Conservation (phyloP, 2,113 vertebrate genomes). For the Limanda limanda region DNA sequence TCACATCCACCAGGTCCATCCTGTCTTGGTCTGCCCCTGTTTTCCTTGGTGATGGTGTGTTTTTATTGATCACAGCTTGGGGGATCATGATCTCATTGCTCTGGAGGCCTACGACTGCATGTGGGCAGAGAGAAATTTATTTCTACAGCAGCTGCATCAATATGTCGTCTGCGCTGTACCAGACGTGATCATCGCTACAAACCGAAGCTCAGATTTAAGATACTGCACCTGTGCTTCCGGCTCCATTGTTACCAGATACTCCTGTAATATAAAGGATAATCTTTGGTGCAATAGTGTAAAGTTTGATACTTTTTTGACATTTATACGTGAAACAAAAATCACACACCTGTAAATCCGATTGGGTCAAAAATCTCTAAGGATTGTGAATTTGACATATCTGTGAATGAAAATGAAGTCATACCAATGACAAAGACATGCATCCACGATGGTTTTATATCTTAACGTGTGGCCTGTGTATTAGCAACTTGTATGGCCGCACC, state of each 20-base stretch:
- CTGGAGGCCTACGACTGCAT: constrained; percentile 39
- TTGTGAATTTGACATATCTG: constrained; percentile 61
- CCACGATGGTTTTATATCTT: neutral
- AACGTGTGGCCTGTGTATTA: neutral
- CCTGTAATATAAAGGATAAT: constrained; percentile 19
- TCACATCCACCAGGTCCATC: neutral
- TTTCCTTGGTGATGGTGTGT: constrained; percentile 1
- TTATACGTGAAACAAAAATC: neutral
- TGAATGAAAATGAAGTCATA: constrained; percentile 12
- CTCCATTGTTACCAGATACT: constrained; percentile 13
- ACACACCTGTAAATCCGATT: constrained; percentile 46
- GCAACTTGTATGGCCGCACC: neutral
- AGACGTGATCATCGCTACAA: neutral
- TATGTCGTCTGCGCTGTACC: neutral
- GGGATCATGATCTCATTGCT: constrained; percentile 62
- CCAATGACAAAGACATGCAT: neutral
- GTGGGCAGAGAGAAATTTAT: constrained; percentile 6
- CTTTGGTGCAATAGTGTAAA: neutral
- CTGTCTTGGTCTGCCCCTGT: neutral
- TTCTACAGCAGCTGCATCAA: constrained; percentile 1
- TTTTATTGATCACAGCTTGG: constrained; percentile 18
- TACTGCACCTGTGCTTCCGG: constrained; percentile 43
- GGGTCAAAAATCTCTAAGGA: constrained; percentile 59
- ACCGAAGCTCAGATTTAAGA: neutral
- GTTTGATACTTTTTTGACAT: neutral